Percentiles rank a stretch among this genome's conserved stretches.
Conservation (phyloP, 2,113 vertebrate species). For the Eurystomus gularis region DNA sequence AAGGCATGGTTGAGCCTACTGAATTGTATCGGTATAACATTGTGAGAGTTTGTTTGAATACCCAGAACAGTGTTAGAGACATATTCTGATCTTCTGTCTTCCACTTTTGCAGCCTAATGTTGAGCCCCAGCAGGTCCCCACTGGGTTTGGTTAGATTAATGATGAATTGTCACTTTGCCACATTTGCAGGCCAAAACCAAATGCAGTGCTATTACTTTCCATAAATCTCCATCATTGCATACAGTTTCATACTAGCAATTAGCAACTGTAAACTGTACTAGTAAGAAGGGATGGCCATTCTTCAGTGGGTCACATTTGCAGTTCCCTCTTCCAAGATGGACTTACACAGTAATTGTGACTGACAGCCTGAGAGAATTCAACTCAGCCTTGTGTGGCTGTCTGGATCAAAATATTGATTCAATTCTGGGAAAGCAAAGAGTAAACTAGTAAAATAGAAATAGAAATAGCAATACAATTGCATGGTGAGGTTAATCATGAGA, state of each 20-base stretch:
- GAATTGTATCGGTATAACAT: neutral
- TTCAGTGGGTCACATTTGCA: neutral
- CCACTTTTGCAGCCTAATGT: neutral
- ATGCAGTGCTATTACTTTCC: neutral
- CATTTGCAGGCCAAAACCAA: neutral
- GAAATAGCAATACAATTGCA: neutral
- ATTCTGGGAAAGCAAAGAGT: neutral
- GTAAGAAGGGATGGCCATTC: neutral
- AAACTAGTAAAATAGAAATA: neutral
- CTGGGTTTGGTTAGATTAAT: neutral
- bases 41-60: neutral
- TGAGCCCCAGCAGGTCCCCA: neutral
- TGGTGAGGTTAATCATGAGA: neutral
- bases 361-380: neutral
- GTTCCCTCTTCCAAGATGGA: neutral
- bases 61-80: neutral
- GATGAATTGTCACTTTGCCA: neutral
- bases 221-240: neutral
- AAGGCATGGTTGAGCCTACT: accelerated
- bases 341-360: neutral
- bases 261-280: neutral
- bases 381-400: neutral
- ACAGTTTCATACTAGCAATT: neutral
- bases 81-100: neutral
- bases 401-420: neutral